Conservation (phyloP, 2,888 invertebrate species). For the Oscheius sp. region DNA sequence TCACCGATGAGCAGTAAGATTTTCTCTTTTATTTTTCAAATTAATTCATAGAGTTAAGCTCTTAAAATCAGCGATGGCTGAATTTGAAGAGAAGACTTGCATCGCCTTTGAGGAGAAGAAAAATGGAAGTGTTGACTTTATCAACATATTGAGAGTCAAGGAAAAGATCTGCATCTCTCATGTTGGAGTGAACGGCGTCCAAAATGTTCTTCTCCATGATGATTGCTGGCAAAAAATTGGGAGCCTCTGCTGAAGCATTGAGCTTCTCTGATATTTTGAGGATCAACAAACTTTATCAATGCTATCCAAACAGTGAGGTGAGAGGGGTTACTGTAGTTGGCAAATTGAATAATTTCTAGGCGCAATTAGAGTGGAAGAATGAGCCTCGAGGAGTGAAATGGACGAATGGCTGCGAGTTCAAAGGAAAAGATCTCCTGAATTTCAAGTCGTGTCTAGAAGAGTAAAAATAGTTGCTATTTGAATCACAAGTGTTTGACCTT, state of each 20-base stretch:
- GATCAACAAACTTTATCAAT: neutral
- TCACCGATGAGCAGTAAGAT: neutral
- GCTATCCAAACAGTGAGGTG: neutral
- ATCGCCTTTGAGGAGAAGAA: neutral
- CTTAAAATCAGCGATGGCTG: neutral
- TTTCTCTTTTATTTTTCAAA: neutral
- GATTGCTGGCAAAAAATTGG: neutral
- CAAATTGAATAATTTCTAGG: too few species aligned
- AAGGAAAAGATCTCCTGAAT: too few species aligned
- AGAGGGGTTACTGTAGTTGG: neutral
- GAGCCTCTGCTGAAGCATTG: neutral
- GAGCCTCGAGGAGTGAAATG: too few species aligned
- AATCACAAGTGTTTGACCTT: too few species aligned
- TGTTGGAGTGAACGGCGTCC: neutral
- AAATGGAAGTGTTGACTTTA: neutral
- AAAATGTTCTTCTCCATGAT: neutral
- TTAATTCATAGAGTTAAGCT: neutral
- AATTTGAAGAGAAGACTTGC: neutral
- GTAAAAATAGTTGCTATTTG: too few species aligned
- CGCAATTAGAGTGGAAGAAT: too few species aligned
- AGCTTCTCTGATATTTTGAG: neutral
- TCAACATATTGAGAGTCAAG: neutral
- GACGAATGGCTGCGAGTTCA: too few species aligned
- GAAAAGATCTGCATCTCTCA: neutral
- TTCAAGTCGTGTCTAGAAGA: too few species aligned